Conservation (phyloP, 2,113 vertebrate genomes). For the Urocynchramus pylzowi region DNA sequence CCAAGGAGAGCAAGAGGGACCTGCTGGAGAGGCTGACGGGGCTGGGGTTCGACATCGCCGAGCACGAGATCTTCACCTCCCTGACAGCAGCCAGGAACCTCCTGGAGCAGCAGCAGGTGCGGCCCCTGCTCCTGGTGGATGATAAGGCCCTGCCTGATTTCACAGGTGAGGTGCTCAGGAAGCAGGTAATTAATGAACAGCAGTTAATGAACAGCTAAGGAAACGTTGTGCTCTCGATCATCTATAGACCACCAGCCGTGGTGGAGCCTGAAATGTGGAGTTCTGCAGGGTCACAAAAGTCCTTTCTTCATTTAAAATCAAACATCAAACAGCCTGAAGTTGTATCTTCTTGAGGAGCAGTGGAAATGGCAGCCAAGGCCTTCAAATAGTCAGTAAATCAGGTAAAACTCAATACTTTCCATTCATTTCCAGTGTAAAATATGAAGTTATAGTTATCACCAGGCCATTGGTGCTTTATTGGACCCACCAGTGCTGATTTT, state of each 20-base stretch:
- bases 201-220: background rate
- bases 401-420: background rate
- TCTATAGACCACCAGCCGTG: rapidly evolving
- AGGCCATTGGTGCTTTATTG: background rate
- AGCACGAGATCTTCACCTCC: constrained; percentile 93
- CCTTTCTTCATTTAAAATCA: background rate
- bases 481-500: background rate
- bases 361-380: background rate
- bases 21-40: constrained; percentile 80
- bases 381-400: background rate
- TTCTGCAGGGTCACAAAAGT: background rate
- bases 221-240: rapidly evolving
- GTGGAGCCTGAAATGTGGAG: background rate
- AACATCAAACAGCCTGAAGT: background rate
- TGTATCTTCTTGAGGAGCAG: background rate
- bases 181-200: rapidly evolving
- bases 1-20: constrained; percentile 89
- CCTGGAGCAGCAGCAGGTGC: constrained; percentile 81
- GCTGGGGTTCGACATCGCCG: constrained; percentile 85
- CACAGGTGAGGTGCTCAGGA: constrained; percentile 69
- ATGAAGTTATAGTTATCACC: background rate
- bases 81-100: constrained; percentile 89
- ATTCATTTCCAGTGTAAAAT: background rate
- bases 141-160: constrained; percentile 90
- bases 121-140: constrained; percentile 89